Base-by-base conservation (phyloP, 1,140 invertebrate species). In the Gryllus bimaculatus region DNA sequence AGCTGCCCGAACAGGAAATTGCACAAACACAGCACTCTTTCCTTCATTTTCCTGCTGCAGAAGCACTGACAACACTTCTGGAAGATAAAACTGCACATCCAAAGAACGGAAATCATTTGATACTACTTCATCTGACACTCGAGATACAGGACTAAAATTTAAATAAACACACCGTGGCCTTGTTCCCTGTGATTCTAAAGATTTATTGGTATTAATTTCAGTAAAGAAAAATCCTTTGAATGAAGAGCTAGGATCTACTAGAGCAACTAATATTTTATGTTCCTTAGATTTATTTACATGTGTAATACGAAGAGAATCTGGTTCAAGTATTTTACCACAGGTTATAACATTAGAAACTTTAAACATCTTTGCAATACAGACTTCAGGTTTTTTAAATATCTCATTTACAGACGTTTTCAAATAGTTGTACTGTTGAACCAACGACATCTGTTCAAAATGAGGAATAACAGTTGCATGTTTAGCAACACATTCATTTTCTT, bases 81-180 rank as follows among this genome's bases (percentile, higher is more conserved):
- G 86, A 1, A 93, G 94, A 86, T 96, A 97, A 86, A 95, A 96
- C 83, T 95, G 91, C 18, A 94, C 81, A 84, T 95, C 93, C 49
- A 90, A 82, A 85, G 81, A 82, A 85, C 18, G n/a, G 78, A 21
- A 49, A 76, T 8, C 18, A 15, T 7, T 49, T 8, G 74, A 12
- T 10, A 39, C 15, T 47, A n/a, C 39, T 18, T 75, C 73, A 75
- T 47, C 66, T 8, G 39, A 20, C 8, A 48, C 66, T 47, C 13
- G 10, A 18, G 74, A 15, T 21, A 21, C 5, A 8, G 75, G 21
- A n/a, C 47, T 78, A 47, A 78, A 80, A 54, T 80, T 85, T 82
- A 83, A 81, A 74, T 84, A 83, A 0, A 85, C 76, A 1, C 83
- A 82, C 3, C 80, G 83, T 0, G 54, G 8, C 21, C 12, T 7